Evolutionary conservation across 2,797 vertebrate species (phyloP).

Genomic region (Neosalanx taihuensis): DNA sequence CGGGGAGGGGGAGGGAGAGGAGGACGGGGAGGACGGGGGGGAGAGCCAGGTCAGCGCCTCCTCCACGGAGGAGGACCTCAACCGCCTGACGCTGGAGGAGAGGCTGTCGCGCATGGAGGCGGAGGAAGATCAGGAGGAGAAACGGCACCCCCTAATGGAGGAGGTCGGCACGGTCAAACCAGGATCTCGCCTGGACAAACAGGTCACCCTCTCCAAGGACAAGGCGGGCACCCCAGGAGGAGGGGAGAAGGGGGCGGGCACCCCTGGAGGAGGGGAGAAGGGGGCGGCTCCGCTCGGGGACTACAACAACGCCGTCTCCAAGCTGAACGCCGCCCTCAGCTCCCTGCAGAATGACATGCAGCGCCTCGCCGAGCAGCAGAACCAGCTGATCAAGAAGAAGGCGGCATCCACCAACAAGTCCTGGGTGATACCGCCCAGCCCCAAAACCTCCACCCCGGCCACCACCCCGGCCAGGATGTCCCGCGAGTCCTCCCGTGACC

Average conservation of each 20-base stretch:
- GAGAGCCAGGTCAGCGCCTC: constrained; percentile 51
- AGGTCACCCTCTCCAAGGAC: constrained; percentile 69
- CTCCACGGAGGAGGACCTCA: constrained; percentile 65
- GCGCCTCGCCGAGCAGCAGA: constrained; percentile 85
- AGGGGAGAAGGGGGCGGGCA: constrained; percentile 48
- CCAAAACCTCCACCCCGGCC: constrained; percentile 57
- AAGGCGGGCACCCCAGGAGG: constrained; percentile 45
- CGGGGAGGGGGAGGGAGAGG: constrained; percentile 47
- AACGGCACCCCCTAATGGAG: constrained; percentile 43
- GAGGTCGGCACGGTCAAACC: constrained; percentile 46
- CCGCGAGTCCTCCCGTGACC: constrained; percentile 69
- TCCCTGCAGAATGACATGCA: constrained; percentile 90
- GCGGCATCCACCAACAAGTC: constrained; percentile 56
- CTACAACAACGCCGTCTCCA: constrained; percentile 88
- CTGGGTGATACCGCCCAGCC: constrained; percentile 82
- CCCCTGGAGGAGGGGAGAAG: constrained; percentile 66
- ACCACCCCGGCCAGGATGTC: constrained; percentile 58
- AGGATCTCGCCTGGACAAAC: constrained; percentile 53
- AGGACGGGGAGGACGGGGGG: constrained; percentile 15
- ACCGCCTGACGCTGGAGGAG: constrained; percentile 69
- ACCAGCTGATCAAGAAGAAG: constrained; percentile 79
- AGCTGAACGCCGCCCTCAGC: constrained; percentile 83
- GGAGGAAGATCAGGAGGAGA: constrained; percentile 57
- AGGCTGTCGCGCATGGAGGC: constrained; percentile 69
- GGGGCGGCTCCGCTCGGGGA: constrained; percentile 79